Evolutionary conservation across 2,888 invertebrate species (phyloP).

Genomic region (Macrostomum cliftonense): DNA sequence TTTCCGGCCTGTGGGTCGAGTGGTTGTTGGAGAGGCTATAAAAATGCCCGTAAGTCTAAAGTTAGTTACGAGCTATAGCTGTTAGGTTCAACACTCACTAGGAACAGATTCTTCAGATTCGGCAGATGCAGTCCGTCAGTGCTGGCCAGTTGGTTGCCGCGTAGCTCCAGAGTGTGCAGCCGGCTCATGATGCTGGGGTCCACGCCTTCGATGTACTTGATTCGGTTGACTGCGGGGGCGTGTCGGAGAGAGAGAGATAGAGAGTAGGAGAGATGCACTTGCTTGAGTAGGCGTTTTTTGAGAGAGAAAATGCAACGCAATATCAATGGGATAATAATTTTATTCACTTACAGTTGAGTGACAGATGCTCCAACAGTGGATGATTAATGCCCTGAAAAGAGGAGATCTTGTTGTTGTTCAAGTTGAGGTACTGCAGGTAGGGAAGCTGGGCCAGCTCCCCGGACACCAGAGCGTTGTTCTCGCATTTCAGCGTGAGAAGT

Average conservation of each 20-base stretch:
- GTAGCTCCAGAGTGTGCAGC: slow-evolving; percentile 31
- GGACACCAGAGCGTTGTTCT: slow-evolving; percentile 27
- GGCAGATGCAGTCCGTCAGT: slow-evolving; percentile 30
- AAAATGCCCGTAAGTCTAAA: too few species aligned
- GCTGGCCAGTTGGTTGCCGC: slow-evolving; percentile 30
- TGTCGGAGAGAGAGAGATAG: slow-evolving; percentile 10
- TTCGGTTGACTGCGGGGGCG: slow-evolving; percentile 27
- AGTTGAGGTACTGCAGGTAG: slow-evolving; percentile 28
- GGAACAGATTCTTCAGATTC: slow-evolving; percentile 32
- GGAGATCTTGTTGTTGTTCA: slow-evolving; percentile 31
- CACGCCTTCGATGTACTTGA: slow-evolving; percentile 23
- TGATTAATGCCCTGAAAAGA: slow-evolving; percentile 31
- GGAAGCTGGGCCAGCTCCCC: slow-evolving; percentile 27
- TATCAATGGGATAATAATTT: too few species aligned
- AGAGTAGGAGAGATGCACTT: background rate
- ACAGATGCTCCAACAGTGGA: slow-evolving; percentile 32
- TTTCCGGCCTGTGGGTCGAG: slow-evolving; percentile 23
- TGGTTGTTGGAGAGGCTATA: background rate
- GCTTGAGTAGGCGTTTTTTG: too few species aligned
- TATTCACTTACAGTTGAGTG: slow-evolving; percentile 25
- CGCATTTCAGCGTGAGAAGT: slow-evolving; percentile 17
- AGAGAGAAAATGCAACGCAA: too few species aligned
- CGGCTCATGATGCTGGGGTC: slow-evolving; percentile 22
- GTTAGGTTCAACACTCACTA: too few species aligned
- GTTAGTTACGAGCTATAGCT: too few species aligned